phyloP scores from a whole-genome alignment of 1,140 invertebrate genomes.

The Lordiphosa clarofinis region DNA sequence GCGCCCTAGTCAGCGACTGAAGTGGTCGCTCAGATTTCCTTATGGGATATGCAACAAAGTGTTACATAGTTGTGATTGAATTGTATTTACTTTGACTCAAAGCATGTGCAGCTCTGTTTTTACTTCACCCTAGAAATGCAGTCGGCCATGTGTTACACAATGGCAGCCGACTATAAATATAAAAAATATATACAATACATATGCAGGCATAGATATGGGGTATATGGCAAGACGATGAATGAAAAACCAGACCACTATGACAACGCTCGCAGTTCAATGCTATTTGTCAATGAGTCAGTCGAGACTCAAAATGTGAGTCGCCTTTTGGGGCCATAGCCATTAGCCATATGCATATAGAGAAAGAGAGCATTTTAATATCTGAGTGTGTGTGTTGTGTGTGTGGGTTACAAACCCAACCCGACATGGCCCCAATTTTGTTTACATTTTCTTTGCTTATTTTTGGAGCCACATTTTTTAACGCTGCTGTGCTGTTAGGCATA shows the following conservation, averaged over 20 bases:
- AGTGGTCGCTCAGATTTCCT: too few relatives aligned
- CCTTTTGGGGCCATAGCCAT: not conserved
- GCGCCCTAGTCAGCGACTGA: too few relatives aligned
- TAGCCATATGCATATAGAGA: constrained; percentile 4
- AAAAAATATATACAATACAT: constrained; percentile 2
- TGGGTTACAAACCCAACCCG: constrained; percentile 7
- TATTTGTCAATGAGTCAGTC: constrained; percentile 53
- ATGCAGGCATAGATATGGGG: not conserved
- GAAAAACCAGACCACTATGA: constrained; percentile 9
- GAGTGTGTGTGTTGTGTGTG: not conserved
- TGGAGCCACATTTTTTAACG: constrained; percentile 34
- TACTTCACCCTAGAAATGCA: constrained; percentile 17
- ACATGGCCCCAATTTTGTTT: constrained; percentile 47
- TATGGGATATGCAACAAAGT: too few relatives aligned
- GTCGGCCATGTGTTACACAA: constrained; percentile 45
- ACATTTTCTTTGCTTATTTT: constrained; percentile 44
- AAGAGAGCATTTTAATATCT: constrained; percentile 1
- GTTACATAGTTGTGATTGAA: too few relatives aligned
- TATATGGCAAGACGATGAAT: constrained; percentile 13
- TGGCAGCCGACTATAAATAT: constrained; percentile 10
- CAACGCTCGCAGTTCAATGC: constrained; percentile 44
- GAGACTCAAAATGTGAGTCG: constrained; percentile 3
- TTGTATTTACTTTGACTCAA: too few relatives aligned
- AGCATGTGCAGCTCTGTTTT: too few relatives aligned
- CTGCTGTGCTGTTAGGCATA: constrained; percentile 13